phyloP scores from a whole-genome alignment of 37 sponge, comb jelly and placozoan species.

The Corticium candelabrum region DNA sequence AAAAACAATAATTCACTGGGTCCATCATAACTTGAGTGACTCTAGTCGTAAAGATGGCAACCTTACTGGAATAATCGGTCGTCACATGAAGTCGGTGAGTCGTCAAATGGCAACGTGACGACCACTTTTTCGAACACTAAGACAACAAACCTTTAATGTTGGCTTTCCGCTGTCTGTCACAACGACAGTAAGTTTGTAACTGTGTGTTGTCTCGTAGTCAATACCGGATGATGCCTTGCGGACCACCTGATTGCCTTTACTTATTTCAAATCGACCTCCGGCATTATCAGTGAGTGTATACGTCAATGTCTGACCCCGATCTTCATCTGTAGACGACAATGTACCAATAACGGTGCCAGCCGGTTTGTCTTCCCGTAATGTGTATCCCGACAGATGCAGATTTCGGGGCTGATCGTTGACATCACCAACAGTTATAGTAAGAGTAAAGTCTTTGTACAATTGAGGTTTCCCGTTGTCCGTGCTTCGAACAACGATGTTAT shows the following conservation, averaged over 20 bases:
- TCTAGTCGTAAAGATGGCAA: too few relatives aligned
- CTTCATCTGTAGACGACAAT: neutral
- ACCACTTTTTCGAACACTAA: too few relatives aligned
- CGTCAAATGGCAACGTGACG: too few relatives aligned
- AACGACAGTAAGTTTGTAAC: neutral
- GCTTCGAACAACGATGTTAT: neutral
- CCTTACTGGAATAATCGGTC: too few relatives aligned
- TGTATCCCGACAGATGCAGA: conserved; percentile 1
- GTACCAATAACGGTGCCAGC: neutral
- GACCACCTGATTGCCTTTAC: neutral
- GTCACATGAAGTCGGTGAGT: too few relatives aligned
- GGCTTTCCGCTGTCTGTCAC: conserved; percentile 7
- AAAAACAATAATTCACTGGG: too few relatives aligned
- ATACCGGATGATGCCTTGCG: conserved; percentile 1
- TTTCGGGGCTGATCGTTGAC: conserved; percentile 12
- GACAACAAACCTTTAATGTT: neutral
- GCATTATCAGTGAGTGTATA: conserved; percentile 5
- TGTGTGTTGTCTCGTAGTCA: neutral
- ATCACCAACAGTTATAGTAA: neutral
- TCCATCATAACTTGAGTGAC: too few relatives aligned
- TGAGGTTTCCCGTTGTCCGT: neutral
- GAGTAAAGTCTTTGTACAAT: neutral
- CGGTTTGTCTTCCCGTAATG: neutral
- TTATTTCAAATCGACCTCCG: neutral
- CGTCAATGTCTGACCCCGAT: neutral